Evolutionary conservation across 2,113 vertebrate species (phyloP), one percentile per base, ranked within the genome.

Genomic region (Gallinago paraguaiae): DNA sequence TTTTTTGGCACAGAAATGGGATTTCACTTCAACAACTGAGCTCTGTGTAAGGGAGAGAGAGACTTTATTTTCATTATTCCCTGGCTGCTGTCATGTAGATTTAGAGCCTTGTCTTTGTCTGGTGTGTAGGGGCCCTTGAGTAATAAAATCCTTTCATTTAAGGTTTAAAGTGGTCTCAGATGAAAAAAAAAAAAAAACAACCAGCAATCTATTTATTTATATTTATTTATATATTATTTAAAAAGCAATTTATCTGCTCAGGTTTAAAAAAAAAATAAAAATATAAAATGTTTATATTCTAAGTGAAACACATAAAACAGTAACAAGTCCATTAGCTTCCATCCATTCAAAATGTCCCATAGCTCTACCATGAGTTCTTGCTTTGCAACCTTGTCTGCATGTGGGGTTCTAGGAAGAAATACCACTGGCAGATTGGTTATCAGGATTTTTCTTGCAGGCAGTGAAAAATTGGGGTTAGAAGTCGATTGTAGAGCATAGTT

Each of bases 21-120:
- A 87, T 94, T 95, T 78, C 54, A 57, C 35, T 80, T 84, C 88
- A 68, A 84, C 68, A 94, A 5, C 56, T 69, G 60, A 93, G 43
- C 27, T 88, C 39, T 68, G 18, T 33, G 28, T 43, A 39, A 75
- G n/a, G 19, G 20, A 87, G 50, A 79, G 27, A 37, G 39, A 51
- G 35, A 69, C 54, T 77, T 79, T 56, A 63, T 54, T 45, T 65
- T 33, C 33, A 31, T 72, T 65, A 16, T 64, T 84, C 45, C 24
- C 56, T 71, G 43, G 7, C 45, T 74, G 37, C 82, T 89, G 70
- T 84, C 53, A 57, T 59, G 8, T 61, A 50, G 16, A 82, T 85
- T 76, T 86, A 76, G 43, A 84, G 10, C 53, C 53, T 75, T 74
- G 18, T 56, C 59, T 83, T 92, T 95, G 8, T 54, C 28, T 68